Conservation (phyloP, 2,113 vertebrate genomes). For the Eulacestoma nigropectus region DNA sequence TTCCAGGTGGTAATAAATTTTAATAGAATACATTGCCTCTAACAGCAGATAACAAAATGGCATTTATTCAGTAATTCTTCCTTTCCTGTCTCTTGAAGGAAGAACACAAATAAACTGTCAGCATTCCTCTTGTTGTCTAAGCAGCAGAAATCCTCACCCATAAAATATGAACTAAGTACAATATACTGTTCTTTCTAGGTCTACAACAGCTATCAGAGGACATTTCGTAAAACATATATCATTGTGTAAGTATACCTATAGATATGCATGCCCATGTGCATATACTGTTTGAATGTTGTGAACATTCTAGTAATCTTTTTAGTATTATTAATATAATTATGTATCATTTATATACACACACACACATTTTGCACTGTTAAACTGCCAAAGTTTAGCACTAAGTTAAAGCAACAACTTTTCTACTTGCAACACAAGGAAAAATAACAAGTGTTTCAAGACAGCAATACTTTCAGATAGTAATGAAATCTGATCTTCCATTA, state of each 20-base stretch:
- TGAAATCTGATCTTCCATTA: not conserved
- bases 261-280: not conserved
- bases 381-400: not conserved
- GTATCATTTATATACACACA: rapidly evolving
- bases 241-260: not conserved
- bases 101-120: not conserved
- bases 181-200: not conserved
- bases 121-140: not conserved
- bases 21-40: not conserved
- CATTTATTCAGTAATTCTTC: not conserved
- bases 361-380: not conserved
- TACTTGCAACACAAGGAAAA: not conserved
- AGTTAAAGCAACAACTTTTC: not conserved
- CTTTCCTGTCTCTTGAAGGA: not conserved
- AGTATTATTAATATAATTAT: not conserved
- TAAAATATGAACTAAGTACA: not conserved
- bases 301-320: not conserved
- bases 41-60: not conserved
- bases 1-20: not conserved
- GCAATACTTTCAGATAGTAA: not conserved
- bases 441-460: not conserved
- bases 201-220: not conserved
- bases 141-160: not conserved
- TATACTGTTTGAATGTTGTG: not conserved
- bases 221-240: not conserved